Conservation (phyloP, 2,113 vertebrate genomes). For the Labeo rohita region DNA sequence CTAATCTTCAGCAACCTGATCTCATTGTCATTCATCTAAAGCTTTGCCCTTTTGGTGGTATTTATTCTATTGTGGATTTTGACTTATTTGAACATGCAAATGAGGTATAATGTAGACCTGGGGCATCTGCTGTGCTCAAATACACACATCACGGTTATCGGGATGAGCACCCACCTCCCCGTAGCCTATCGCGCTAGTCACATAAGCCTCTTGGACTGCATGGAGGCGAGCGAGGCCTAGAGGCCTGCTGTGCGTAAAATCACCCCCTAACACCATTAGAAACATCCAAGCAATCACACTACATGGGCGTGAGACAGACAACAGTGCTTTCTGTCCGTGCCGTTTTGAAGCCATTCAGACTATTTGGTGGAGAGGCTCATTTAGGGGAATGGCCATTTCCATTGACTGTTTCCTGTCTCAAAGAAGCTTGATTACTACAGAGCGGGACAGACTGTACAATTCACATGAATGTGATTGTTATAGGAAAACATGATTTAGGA, state of each 20-base stretch:
- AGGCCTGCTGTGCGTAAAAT: slow-evolving; percentile 62
- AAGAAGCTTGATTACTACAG: slow-evolving; percentile 31
- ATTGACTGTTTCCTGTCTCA: slow-evolving; percentile 39
- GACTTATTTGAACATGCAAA: slow-evolving; percentile 64
- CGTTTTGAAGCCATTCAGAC: slow-evolving; percentile 46
- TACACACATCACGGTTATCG: slow-evolving; percentile 44
- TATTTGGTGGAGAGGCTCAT: slow-evolving; percentile 26
- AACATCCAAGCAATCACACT: slow-evolving; percentile 57
- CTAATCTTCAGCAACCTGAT: slow-evolving; percentile 52
- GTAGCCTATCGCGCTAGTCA: slow-evolving; percentile 18
- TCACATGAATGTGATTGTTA: slow-evolving; percentile 1
- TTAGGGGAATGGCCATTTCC: slow-evolving; percentile 28
- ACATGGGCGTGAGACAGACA: slow-evolving; percentile 48
- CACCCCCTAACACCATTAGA: slow-evolving; percentile 59
- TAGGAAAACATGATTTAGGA: neutral
- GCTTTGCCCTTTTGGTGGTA: slow-evolving; percentile 52
- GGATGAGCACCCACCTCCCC: slow-evolving; percentile 36
- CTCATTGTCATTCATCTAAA: slow-evolving; percentile 56
- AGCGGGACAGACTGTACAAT: neutral
- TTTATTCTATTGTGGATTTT: slow-evolving; percentile 56
- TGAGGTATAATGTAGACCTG: slow-evolving; percentile 49
- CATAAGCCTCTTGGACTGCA: slow-evolving; percentile 49
- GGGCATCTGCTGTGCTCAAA: slow-evolving; percentile 49
- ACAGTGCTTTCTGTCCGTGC: slow-evolving; percentile 50
- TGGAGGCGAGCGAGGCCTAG: slow-evolving; percentile 49